A percentile compares a stretch with the other conserved stretches of the same genome.
phyloP scores from a whole-genome alignment of 2,888 invertebrate species.

The Caenorhabditis afra region DNA sequence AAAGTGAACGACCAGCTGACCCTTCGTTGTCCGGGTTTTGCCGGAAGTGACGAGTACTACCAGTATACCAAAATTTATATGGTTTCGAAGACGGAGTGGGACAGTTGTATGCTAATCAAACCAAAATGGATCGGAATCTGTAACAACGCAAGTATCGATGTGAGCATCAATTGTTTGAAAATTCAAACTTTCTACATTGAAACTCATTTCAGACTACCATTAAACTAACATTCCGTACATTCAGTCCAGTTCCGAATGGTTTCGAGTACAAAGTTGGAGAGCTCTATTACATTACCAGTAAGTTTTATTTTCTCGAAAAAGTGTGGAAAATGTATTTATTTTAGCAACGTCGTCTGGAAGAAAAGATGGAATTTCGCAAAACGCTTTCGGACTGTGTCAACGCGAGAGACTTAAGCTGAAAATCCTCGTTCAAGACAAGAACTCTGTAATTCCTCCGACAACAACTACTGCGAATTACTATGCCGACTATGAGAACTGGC shows the following conservation, averaged over 20 bases:
- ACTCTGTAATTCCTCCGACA: not conserved
- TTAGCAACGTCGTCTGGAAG: conserved; percentile 22
- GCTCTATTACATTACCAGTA: conserved; percentile 29
- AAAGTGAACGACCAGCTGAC: not conserved
- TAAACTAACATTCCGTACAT: not conserved
- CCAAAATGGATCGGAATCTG: conserved; percentile 21
- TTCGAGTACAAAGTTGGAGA: conserved; percentile 9
- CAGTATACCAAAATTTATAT: not conserved
- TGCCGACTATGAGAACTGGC: not conserved
- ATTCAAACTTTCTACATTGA: not conserved
- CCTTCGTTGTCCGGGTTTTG: not conserved
- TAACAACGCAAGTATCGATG: conserved; percentile 1
- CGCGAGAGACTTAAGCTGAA: conserved; percentile 11
- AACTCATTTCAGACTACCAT: conserved; percentile 16
- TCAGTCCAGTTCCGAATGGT: conserved; percentile 6
- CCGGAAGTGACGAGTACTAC: not conserved
- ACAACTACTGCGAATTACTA: not conserved
- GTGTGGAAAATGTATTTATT: too few relatives aligned
- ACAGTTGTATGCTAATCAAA: not conserved
- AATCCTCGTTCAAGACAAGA: not conserved
- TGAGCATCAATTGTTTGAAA: not conserved
- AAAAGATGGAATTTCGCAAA: conserved; percentile 2
- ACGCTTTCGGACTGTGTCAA: conserved; percentile 2
- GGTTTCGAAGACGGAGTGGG: not conserved
- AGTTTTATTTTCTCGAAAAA: too few relatives aligned